phyloP scores from a whole-genome alignment of 2,888 invertebrate genomes.

The Tubulanus polymorphus region DNA sequence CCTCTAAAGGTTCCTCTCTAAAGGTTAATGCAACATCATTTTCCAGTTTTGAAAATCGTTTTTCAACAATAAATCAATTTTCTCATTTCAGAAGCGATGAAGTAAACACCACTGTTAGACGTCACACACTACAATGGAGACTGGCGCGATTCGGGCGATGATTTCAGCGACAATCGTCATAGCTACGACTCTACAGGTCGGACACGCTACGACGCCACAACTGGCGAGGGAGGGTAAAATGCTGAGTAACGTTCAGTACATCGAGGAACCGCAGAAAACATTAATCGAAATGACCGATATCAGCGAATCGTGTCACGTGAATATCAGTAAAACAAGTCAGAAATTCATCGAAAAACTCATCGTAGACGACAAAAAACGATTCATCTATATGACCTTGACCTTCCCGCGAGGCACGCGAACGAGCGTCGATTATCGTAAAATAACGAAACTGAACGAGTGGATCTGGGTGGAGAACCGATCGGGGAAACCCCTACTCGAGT shows the following conservation, averaged over 20 bases:
- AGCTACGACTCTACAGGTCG: no score
- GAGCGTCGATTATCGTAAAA: background rate
- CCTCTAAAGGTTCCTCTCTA: no score
- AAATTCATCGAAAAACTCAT: background rate
- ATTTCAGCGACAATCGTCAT: no score
- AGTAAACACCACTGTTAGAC: no score
- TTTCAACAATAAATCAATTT: no score
- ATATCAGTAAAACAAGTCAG: background rate
- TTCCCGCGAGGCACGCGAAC: background rate
- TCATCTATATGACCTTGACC: constrained; percentile 1
- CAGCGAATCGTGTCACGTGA: background rate
- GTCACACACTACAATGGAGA: no score
- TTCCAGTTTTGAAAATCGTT: no score
- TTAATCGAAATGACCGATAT: background rate
- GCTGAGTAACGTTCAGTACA: background rate
- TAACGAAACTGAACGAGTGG: constrained; percentile 1
- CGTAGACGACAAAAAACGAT: background rate
- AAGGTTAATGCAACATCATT: no score
- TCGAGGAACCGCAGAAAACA: background rate
- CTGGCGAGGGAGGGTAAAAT: no score
- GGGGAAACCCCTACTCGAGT: constrained; percentile 6
- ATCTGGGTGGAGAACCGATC: constrained; percentile 5
- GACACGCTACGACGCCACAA: no score
- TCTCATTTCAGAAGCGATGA: no score
- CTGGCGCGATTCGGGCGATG: no score